phyloP scores from a whole-genome alignment of 2,888 invertebrate genomes.

The Bedellia somnulentella region DNA sequence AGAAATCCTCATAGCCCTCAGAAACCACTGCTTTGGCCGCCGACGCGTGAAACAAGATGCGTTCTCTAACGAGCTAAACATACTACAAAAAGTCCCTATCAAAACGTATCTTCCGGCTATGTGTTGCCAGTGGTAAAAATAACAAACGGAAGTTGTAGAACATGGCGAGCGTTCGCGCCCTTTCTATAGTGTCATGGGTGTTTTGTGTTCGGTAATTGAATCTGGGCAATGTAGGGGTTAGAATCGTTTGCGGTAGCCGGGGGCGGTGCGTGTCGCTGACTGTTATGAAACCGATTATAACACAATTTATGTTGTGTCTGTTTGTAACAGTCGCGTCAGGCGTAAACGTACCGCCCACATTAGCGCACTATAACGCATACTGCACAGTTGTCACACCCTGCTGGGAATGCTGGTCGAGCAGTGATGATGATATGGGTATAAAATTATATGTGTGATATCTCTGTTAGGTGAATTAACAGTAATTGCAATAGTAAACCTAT shows the following conservation, averaged over 20 bases:
- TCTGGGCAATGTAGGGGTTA: slow-evolving; percentile 16
- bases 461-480: too few species aligned
- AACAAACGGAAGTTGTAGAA: slow-evolving; percentile 18
- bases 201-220: slow-evolving; percentile 22
- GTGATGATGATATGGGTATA: too few species aligned
- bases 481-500: too few species aligned
- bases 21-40: slow-evolving; percentile 19
- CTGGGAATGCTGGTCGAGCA: too few species aligned
- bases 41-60: slow-evolving; percentile 34
- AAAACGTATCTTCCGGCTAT: slow-evolving; percentile 19
- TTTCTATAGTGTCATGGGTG: slow-evolving; percentile 12
- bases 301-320: slow-evolving; percentile 24
- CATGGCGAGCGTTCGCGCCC: slow-evolving; percentile 13
- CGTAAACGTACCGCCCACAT: slow-evolving; percentile 5
- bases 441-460: too few species aligned
- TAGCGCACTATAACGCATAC: too few species aligned
- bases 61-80: slow-evolving; percentile 34
- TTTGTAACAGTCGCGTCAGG: slow-evolving; percentile 17
- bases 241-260: slow-evolving; percentile 14
- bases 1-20: slow-evolving; percentile 17
- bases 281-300: slow-evolving; percentile 20
- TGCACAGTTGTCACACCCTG: too few species aligned
- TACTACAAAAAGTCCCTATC: slow-evolving; percentile 3
- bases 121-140: slow-evolving; percentile 25
- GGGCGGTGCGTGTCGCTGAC: slow-evolving; percentile 10